Conservation (phyloP, 2,113 vertebrate genomes). For the Cariama cristata region DNA sequence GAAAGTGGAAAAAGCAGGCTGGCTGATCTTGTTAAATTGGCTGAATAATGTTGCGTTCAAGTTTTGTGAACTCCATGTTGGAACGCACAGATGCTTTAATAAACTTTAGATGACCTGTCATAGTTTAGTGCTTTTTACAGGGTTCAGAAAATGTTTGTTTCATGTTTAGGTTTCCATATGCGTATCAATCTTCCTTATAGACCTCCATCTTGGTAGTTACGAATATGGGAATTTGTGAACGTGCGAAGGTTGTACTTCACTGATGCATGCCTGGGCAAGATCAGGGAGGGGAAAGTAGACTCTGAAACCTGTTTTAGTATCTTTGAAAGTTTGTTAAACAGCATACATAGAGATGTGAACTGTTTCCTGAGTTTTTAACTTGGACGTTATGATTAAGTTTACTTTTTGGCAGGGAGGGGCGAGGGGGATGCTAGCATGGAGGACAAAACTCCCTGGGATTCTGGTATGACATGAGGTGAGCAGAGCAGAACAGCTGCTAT, state of each 20-base stretch:
- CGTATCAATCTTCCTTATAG: not conserved
- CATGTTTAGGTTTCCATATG: no score
- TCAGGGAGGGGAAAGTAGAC: not conserved
- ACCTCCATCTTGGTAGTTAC: not conserved
- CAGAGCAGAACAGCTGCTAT: not conserved
- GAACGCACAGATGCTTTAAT: constrained; percentile 34
- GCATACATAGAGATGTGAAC: not conserved
- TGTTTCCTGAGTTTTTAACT: not conserved
- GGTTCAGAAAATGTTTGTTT: not conserved
- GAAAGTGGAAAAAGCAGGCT: constrained; percentile 42
- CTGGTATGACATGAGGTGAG: not conserved
- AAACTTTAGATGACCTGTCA: constrained; percentile 35
- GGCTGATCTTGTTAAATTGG: constrained; percentile 63
- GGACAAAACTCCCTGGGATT: not conserved
- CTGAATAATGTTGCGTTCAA: constrained; percentile 53
- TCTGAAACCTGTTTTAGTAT: not conserved
- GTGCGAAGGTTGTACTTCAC: not conserved
- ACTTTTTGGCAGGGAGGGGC: not conserved
- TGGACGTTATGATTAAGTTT: not conserved
- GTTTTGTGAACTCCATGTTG: not conserved
- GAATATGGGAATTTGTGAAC: not conserved
- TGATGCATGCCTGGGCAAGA: not conserved
- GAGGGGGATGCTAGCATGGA: not conserved
- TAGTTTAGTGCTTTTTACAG: not conserved
- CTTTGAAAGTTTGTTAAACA: not conserved